Percentiles rank a stretch among this genome's conserved stretches.
Evolutionary conservation across 2,888 invertebrate genomes (phyloP).

Genomic region (Diachrysia chrysitis): DNA sequence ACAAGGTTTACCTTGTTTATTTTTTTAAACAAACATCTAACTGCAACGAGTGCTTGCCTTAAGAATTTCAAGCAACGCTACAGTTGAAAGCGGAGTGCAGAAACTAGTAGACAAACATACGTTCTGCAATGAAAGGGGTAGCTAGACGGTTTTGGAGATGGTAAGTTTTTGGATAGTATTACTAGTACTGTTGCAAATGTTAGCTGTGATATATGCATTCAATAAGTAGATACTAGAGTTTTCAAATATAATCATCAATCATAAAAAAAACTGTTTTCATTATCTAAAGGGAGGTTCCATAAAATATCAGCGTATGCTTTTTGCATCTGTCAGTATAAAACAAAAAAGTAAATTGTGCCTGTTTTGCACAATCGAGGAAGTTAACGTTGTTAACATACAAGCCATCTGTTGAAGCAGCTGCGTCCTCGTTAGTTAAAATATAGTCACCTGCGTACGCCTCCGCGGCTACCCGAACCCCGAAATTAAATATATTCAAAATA

Average conservation of each 20-base stretch:
- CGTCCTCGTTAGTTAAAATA: background rate
- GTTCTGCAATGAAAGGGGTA: conserved; percentile 12
- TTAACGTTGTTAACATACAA: background rate
- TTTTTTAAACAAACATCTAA: conserved; percentile 5
- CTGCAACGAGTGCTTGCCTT: conserved; percentile 17
- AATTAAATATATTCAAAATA: background rate
- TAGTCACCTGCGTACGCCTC: background rate
- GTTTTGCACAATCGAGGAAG: no score
- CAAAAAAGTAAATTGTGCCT: no score
- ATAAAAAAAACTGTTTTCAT: no score
- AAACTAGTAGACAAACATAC: conserved; percentile 22
- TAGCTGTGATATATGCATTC: no score
- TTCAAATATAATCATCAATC: no score
- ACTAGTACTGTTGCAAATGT: background rate
- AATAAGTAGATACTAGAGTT: no score
- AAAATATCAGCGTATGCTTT: no score
- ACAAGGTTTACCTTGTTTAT: conserved; percentile 9
- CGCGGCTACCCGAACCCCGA: background rate
- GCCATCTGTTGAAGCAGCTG: background rate
- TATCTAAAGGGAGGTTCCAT: no score
- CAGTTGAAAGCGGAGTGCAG: conserved; percentile 19
- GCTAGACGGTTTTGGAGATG: conserved; percentile 22
- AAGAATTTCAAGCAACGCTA: conserved; percentile 6
- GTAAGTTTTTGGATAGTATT: background rate
- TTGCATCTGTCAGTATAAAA: background rate